These are phyloP conservation scores for Gulo gulo DNA, from an alignment of 2,113 vertebrate species.

Conservation along the genomic window DNA sequence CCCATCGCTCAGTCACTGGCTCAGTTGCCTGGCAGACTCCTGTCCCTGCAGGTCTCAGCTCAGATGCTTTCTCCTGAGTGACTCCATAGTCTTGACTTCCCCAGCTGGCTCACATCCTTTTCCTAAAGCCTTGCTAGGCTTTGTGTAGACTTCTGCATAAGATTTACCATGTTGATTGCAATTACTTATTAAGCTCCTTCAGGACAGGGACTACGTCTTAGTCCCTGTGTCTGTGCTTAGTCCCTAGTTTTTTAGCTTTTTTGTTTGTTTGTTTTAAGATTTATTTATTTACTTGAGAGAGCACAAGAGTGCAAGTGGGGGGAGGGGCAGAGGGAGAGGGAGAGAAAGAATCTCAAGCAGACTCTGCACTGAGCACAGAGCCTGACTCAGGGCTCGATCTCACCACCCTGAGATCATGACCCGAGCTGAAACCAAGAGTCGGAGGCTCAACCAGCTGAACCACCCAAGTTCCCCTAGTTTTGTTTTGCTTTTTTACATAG, in stretches of 20 bases:
- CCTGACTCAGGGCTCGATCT: background rate
- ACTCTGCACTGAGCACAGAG: background rate
- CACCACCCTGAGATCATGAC: background rate
- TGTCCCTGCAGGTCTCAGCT: background rate
- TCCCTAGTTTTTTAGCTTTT: too few relatives aligned
- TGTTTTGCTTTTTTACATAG: background rate
- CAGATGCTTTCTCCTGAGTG: background rate
- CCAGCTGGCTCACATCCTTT: background rate
- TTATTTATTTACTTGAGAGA: background rate
- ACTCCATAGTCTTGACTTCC: background rate
- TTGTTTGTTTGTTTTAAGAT: background rate
- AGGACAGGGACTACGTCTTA: background rate
- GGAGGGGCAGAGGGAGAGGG: background rate
- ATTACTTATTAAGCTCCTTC: background rate
- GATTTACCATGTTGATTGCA: background rate
- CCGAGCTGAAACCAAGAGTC: background rate
- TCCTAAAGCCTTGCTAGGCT: background rate
- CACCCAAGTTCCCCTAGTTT: background rate
- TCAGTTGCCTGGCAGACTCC: background rate
- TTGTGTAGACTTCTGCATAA: background rate
- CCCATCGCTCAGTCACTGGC: background rate
- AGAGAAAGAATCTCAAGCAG: background rate
- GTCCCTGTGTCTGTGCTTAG: too few relatives aligned
- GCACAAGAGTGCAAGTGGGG: background rate
- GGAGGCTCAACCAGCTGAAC: background rate